A percentile compares a stretch with the other conserved stretches of the same genome.
These are phyloP conservation scores for Oryzias celebensis DNA, from an alignment of 2,113 vertebrate species.

Conservation along the genomic window DNA sequence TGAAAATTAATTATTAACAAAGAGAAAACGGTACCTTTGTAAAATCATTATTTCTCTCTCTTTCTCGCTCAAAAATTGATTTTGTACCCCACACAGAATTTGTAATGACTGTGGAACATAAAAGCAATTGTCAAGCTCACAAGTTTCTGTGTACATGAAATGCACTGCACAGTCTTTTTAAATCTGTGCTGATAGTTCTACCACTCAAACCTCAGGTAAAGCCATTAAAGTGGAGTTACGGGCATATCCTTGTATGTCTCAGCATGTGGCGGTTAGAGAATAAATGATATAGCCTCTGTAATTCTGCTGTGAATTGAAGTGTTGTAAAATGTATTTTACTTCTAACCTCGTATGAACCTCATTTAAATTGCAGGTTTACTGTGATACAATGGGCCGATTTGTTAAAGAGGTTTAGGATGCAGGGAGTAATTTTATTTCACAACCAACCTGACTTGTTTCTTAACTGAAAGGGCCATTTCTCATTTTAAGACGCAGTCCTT, in stretches of 20 bases:
- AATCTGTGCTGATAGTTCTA: constrained; percentile 7
- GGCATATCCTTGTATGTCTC: constrained; percentile 12
- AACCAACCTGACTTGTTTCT: constrained; percentile 4
- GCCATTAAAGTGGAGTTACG: not conserved
- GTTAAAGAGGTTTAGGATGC: constrained; percentile 15
- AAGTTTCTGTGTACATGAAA: not conserved
- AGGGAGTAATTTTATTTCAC: constrained; percentile 10
- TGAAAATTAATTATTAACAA: too few species aligned
- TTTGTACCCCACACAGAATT: too few species aligned
- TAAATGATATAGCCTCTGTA: constrained; percentile 43
- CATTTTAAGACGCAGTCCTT: constrained; percentile 23
- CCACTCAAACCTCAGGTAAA: constrained; percentile 7
- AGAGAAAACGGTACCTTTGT: not conserved
- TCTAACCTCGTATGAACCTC: not conserved
- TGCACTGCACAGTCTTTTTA: not conserved
- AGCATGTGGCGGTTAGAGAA: constrained; percentile 30
- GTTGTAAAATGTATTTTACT: constrained; percentile 17
- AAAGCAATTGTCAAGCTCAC: not conserved
- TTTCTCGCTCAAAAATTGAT: not conserved
- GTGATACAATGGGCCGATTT: constrained; percentile 2
- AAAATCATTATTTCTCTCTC: not conserved
- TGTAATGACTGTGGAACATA: not conserved
- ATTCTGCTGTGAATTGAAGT: constrained; percentile 16
- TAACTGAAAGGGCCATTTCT: constrained; percentile 14
- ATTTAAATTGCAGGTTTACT: constrained; percentile 9